Conservation (phyloP, 2,113 vertebrate species). For the Sinocyclocheilus maitianheensis region DNA sequence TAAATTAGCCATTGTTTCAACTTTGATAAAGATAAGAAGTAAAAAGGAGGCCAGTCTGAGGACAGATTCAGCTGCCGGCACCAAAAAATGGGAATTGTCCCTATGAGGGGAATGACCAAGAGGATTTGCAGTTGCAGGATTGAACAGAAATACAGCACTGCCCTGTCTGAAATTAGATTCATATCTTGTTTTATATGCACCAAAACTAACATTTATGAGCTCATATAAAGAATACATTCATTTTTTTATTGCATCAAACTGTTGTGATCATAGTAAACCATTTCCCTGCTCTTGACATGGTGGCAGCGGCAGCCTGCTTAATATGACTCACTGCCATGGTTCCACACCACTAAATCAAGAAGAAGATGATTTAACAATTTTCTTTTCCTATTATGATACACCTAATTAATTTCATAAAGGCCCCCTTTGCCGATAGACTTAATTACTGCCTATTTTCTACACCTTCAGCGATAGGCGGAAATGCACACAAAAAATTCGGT, state of each 20-base stretch:
- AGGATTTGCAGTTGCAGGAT: too few species aligned
- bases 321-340: constrained; percentile 44
- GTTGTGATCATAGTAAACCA: constrained; percentile 5
- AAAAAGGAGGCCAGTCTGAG: neutral
- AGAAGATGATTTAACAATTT: constrained; percentile 52
- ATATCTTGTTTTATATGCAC: too few species aligned
- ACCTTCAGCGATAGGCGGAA: constrained; percentile 35
- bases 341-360: constrained; percentile 47
- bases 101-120: too few species aligned
- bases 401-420: constrained; percentile 58
- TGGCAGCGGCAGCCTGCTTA: constrained; percentile 25
- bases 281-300: neutral
- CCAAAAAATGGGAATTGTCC: too few species aligned
- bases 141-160: too few species aligned
- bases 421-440: constrained; percentile 40
- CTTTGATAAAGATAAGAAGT: neutral
- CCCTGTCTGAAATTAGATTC: too few species aligned
- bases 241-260: constrained; percentile 11
- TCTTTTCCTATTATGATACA: constrained; percentile 47
- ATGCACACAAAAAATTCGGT: constrained; percentile 37
- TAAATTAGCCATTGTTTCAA: neutral
- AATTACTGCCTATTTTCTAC: constrained; percentile 55
- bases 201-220: too few species aligned
- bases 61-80: neutral
- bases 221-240: too few species aligned